Base-by-base conservation (phyloP, 2,113 vertebrate species). In the Ammodytes dubius region DNA sequence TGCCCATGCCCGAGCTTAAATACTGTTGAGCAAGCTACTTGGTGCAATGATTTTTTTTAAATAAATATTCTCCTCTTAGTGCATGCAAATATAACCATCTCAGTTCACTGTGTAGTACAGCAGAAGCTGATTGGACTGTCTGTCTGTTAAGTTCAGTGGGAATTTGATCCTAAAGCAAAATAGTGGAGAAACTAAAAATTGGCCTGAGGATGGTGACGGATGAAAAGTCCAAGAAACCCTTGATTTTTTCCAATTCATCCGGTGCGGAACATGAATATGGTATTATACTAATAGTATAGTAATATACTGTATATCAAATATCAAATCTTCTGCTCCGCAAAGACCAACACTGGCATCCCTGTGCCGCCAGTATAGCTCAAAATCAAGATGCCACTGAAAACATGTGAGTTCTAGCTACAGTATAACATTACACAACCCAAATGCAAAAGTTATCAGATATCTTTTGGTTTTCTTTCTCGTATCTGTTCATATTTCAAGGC, bases 1-100 rank as follows among this genome's bases (percentile, higher is more conserved):
- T 60, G 43, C 27, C 83, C 46, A 35, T 11, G 8, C 17, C 19
- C 46, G 12, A 71, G 46, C 7, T 42, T 70, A 63, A 82, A 70
- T 50, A 58, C 9, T 7, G 81, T 74, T n/a, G 14, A 66, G 47
- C 4, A 56, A 84, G 42, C 10, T n/a, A 35, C 27, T 67, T 14
- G 37, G 10, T 49, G 64, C 40, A 19, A n/a, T 11, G 49, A 43
- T 49, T 46, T 39, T 63, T 67, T 45, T 27, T 27, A 27, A 27
- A 27, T 27, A 27, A 27, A 27, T 27, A 27, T 27, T 27, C 27
- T 27, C 66, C 11, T 69, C 1, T 53, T 14, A 27, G 43, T 27
- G n/a, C 27, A 53, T 42, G 39, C 17, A 14, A 19, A n/a, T 70
- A 27, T 12, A n/a, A 42, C 7, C 11, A 45, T 70, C 13, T 17